A percentile compares a stretch with the other conserved stretches of the same genome.
Evolutionary conservation across 2,113 vertebrate species (phyloP).

Genomic region (Heloderma charlesbogerti): DNA sequence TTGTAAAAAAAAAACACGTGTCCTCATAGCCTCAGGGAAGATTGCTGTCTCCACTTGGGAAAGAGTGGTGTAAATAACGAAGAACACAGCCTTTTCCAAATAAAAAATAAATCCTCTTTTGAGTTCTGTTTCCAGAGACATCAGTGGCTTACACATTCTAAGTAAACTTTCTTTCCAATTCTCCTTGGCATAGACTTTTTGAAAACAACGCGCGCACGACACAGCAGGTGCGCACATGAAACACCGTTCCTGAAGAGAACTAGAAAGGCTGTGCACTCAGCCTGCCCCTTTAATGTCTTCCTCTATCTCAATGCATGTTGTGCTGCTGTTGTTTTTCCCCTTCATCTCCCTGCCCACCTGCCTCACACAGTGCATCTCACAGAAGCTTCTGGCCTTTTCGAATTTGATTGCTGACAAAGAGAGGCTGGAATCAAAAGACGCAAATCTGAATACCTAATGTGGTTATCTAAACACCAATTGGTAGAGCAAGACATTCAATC

Average conservation of each 20-base stretch:
- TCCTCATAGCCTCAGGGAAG: neutral
- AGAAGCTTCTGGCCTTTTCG: constrained; percentile 10
- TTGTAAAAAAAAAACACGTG: neutral
- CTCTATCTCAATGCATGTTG: neutral
- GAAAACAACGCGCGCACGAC: constrained; percentile 46
- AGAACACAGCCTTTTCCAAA: neutral
- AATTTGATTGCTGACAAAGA: constrained; percentile 5
- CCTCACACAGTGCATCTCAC: constrained; percentile 17
- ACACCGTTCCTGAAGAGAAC: constrained; percentile 53
- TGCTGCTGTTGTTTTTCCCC: neutral
- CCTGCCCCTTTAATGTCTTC: constrained; percentile 62
- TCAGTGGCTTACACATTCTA: constrained; percentile 31
- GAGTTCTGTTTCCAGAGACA: neutral
- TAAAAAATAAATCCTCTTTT: neutral
- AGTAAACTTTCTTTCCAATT: constrained; percentile 38
- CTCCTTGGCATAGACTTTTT: constrained; percentile 16
- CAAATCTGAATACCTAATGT: constrained; percentile 20
- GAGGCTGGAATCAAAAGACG: constrained; percentile 31
- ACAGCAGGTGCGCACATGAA: constrained; percentile 56
- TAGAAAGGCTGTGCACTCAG: constrained; percentile 53
- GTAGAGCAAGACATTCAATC: constrained; percentile 21
- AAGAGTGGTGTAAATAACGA: constrained; percentile 1
- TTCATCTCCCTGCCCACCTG: neutral
- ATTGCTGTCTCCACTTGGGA: fast-evolving
- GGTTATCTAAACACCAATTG: neutral